phyloP scores from a whole-genome alignment of 2,113 vertebrate genomes.

The Ramphastos sulfuratus region DNA sequence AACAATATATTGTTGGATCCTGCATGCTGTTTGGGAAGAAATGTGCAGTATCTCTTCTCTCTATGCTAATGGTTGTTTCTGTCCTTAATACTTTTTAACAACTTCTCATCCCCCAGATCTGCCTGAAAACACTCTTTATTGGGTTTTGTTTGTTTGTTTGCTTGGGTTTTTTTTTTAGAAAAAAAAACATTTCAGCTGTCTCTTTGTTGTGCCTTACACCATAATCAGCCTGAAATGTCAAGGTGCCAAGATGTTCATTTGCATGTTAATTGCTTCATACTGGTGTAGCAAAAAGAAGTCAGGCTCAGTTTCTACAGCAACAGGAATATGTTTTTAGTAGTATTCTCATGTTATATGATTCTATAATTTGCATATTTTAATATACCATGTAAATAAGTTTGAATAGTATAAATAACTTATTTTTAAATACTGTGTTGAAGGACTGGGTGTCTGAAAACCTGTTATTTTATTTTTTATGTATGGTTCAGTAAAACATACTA shows the following conservation, averaged over 20 bases:
- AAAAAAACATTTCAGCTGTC: not conserved
- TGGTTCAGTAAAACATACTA: not conserved
- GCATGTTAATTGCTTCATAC: not conserved
- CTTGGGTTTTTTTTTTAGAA: not conserved
- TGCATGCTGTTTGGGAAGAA: not conserved
- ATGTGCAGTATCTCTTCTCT: not conserved
- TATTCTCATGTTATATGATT: not conserved
- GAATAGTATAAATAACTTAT: not conserved
- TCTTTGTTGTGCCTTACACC: not conserved
- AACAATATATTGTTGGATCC: not conserved
- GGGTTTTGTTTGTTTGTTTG: not conserved
- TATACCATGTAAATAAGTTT: not conserved
- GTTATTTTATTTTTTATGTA: not conserved
- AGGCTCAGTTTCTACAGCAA: conserved; percentile 18
- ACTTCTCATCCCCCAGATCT: not conserved
- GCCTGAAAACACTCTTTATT: not conserved
- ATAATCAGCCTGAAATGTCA: not conserved
- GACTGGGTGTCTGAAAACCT: not conserved
- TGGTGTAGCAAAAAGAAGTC: not conserved
- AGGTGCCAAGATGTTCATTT: not conserved
- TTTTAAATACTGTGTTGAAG: not conserved
- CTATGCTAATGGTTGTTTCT: not conserved
- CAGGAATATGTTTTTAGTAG: not conserved
- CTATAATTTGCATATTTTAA: not conserved
- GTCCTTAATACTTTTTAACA: not conserved